These are phyloP conservation scores for Silurus asotus DNA, from an alignment of 2,113 vertebrate genomes.

Conservation along the genomic window DNA sequence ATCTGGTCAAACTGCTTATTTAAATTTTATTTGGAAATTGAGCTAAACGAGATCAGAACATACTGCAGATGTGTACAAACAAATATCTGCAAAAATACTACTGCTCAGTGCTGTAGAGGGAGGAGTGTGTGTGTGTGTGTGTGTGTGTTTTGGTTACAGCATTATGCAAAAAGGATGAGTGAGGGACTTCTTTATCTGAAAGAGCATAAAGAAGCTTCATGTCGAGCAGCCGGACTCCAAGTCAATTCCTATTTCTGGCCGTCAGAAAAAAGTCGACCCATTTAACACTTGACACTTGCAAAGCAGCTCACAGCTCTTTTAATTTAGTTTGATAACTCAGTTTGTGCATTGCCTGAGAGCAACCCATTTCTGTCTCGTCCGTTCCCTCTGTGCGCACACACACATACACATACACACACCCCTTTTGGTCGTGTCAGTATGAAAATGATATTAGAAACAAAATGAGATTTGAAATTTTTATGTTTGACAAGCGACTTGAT, in stretches of 20 bases:
- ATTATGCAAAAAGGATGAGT: neutral
- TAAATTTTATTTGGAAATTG: neutral
- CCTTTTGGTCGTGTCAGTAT: conserved; percentile 43
- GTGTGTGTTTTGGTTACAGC: neutral
- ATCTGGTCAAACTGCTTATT: neutral
- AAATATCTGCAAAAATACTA: neutral
- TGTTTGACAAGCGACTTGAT: conserved; percentile 82
- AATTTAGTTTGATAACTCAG: conserved; percentile 78
- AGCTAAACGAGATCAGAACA: neutral
- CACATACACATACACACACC: neutral
- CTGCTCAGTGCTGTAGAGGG: neutral
- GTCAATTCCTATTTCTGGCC: neutral
- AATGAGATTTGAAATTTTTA: conserved; percentile 81
- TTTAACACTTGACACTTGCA: conserved; percentile 41
- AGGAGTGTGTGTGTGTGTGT: conserved; percentile 7
- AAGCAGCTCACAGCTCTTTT: conserved; percentile 62
- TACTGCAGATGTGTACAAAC: neutral
- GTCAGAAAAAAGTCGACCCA: neutral
- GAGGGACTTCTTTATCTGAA: neutral
- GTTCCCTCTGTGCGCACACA: neutral
- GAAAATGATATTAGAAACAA: conserved; percentile 82
- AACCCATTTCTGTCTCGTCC: conserved; percentile 29
- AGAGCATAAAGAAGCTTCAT: neutral
- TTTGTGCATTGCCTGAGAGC: conserved; percentile 71
- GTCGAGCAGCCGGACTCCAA: neutral